Evolutionary conservation across 2,888 invertebrate genomes (phyloP).

Genomic region (Metacarcinus magister): DNA sequence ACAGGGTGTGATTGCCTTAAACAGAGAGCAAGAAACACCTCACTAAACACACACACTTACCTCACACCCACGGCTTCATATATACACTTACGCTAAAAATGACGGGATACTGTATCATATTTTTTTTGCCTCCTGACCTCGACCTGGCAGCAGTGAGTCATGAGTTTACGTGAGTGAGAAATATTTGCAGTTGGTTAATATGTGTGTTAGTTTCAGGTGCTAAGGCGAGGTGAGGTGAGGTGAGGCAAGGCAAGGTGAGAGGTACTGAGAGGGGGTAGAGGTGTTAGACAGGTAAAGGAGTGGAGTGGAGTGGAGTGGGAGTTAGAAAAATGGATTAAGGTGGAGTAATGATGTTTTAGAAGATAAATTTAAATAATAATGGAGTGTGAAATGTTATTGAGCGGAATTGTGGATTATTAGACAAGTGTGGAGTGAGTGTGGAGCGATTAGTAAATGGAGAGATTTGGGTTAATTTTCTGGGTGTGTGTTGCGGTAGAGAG

Average conservation of each 20-base stretch:
- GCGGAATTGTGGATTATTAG: too few species aligned
- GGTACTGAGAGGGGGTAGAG: neutral
- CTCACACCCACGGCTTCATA: neutral
- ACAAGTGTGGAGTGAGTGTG: too few species aligned
- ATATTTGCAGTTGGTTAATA: neutral
- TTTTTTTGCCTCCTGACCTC: neutral
- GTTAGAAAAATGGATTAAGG: neutral
- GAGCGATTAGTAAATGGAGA: too few species aligned
- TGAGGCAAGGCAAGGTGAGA: neutral
- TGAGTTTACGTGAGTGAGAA: neutral
- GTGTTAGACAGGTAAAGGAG: neutral
- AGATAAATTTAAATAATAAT: too few species aligned
- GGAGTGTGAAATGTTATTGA: too few species aligned
- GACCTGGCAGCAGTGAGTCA: neutral
- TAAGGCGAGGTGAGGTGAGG: neutral
- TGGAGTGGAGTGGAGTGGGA: neutral
- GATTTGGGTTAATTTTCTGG: too few species aligned
- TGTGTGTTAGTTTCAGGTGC: neutral
- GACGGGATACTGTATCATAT: neutral
- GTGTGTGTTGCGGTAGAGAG: too few species aligned
- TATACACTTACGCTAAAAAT: neutral
- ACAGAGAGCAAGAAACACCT: neutral
- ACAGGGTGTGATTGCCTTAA: neutral
- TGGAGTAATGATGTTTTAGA: too few species aligned
- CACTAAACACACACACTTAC: neutral